Evolutionary conservation across 2,797 vertebrate species (phyloP), one percentile per base, ranked within the genome.

Genomic region (Thunnus albacares): DNA sequence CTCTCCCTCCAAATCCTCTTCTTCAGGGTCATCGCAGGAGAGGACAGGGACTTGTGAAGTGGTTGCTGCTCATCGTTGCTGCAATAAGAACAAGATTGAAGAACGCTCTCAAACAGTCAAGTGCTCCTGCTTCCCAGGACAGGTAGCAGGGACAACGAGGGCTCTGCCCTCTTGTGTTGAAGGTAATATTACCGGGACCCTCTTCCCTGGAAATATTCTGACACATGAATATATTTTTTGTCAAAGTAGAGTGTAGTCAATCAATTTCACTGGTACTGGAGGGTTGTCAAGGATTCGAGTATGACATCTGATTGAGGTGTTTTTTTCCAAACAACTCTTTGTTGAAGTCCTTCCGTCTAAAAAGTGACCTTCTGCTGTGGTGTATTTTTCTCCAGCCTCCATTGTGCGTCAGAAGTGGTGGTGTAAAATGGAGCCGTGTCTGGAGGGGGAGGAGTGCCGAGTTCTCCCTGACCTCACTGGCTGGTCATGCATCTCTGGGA

Each of bases 1-100:
- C 13, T 82, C 65, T 56, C 22, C 38, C 69, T 74, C 43, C 49
- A 70, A 84, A 76, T 81, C 77, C 13, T 84, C 69, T 43, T 79
- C 56, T 9, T 51, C 73, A 98, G 97, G 95, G 59, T 94, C 96
- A 67, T 94, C 95, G 67, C 94, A 97, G 62, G 96, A 97, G 81
- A 97, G 96, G 89, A 97, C 97, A 38, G 98, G 97, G 33, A 98
- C 97, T 0, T 99, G 98, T 53, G 97, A 99, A 84, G 97, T 99
- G 41, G 97, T 99, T 4, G 97, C 97, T 0, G 95, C 97, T 73
- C 98, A 97, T 89, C 96, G 97, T 2, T 99, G 98, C 94, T 99
- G 97, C 95, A 99, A 99, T 86, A 99, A 96, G 94, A 98, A 98
- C 94, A 96, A 96, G 55, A 97, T 99, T 62, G 98, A 99, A 87